Evolutionary conservation across 2,888 invertebrate species (phyloP).

Genomic region (Polyommatus iphigenia): DNA sequence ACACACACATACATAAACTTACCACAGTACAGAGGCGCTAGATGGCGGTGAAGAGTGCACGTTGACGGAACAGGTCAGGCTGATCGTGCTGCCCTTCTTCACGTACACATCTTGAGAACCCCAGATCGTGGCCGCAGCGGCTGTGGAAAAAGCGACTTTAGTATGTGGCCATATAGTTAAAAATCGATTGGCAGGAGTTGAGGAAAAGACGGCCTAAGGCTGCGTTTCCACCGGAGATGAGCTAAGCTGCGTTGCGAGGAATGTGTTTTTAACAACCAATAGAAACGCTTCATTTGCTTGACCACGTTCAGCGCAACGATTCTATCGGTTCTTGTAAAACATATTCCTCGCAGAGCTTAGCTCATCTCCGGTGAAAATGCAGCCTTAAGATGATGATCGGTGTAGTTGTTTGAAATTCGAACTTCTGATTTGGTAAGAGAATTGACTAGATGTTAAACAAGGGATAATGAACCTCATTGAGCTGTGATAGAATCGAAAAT

Average conservation of each 20-base stretch:
- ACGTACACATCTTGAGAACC: constrained; percentile 93
- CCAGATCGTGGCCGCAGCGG: constrained; percentile 91
- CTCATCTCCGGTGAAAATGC: too few species aligned
- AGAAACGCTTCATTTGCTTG: too few species aligned
- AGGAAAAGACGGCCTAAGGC: too few species aligned
- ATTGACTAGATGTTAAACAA: constrained; percentile 1
- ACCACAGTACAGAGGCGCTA: constrained; percentile 85
- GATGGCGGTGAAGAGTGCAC: constrained; percentile 89
- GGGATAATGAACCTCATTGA: neutral
- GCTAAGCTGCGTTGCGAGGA: too few species aligned
- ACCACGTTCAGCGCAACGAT: too few species aligned
- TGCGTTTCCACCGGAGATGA: too few species aligned
- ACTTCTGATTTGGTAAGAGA: neutral
- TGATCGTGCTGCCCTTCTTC: constrained; percentile 94
- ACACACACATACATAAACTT: constrained; percentile 43
- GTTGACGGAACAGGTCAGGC: constrained; percentile 92
- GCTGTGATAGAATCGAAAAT: constrained; percentile 7
- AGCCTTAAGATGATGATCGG: neutral
- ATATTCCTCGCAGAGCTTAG: too few species aligned
- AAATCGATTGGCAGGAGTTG: neutral
- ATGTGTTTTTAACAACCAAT: too few species aligned
- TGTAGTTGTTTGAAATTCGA: neutral
- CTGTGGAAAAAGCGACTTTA: constrained; percentile 69
- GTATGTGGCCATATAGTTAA: neutral
- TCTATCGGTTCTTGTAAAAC: too few species aligned